Evolutionary conservation across 2,888 invertebrate species (phyloP), one percentile per base, ranked within the genome.

Genomic region (Leucozona laternaria): DNA sequence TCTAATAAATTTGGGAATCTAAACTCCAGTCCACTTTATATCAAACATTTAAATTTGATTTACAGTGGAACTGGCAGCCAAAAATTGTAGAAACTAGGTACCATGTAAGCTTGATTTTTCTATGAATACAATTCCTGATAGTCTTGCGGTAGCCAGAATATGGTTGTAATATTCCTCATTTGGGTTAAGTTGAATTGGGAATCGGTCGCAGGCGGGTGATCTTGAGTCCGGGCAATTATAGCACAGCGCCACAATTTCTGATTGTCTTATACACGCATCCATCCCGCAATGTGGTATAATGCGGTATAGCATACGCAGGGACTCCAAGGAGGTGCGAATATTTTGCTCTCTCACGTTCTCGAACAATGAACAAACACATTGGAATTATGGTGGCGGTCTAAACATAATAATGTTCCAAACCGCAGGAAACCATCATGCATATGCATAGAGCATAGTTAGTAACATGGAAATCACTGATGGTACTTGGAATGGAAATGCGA

Each of bases 41-140:
- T 79, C 76, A 85, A 85, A 85, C 68, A 76, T 85, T 85, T 85
- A 80, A 80, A 77, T 85, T 85, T 85, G 80, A 85, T 85, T 85
- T 80, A 85, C 76, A 53, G 75, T 64, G 11, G 22, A 53, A 37
- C 4, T 37, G 37, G 50, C 25, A 43, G n/a, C 43, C n/a, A n/a
- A 8, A 34, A 8, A 34, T 48, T 17, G 1, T 8, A n/a, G 53
- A 25, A 15, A 25, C 25, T 25, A 28, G 4, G 28, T n/a, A n/a
- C n/a, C n/a, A 28, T 28, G 1, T 40, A 55, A 62, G 48, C 48
- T 45, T 43, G 40, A 58, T 76, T 64, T 57, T 71, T 64, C 28
- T 0, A 5, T 57, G 20, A 48, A 22, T 43, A 13, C 37, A 37
- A 34, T 10, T 25, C 28, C 20, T 45, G n/a, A 8, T 71, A 72